phyloP scores from a whole-genome alignment of 2,888 invertebrate species.

The Augochlorella aurata region DNA sequence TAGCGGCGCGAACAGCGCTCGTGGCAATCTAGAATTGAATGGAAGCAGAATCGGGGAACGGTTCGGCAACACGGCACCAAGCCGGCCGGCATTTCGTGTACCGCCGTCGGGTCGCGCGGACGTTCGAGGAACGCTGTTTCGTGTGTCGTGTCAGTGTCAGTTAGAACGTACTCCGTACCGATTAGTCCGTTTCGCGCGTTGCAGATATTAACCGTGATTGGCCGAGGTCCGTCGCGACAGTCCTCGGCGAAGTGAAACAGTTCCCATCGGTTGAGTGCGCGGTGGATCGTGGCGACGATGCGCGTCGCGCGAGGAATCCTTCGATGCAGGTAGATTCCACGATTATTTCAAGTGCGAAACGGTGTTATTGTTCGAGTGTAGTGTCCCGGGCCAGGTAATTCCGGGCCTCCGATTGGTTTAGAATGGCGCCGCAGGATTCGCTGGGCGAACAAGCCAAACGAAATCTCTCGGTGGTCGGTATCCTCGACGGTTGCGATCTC shows the following conservation, averaged over 20 bases:
- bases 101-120: slow-evolving; percentile 76
- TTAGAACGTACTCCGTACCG: neutral
- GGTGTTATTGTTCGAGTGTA: slow-evolving; percentile 33
- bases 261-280: neutral
- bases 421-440: slow-evolving; percentile 20
- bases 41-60: slow-evolving; percentile 60
- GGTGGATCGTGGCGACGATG: neutral
- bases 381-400: neutral
- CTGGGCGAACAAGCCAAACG: neutral
- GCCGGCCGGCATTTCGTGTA: slow-evolving; percentile 78
- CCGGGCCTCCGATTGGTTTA: neutral
- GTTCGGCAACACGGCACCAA: slow-evolving; percentile 58
- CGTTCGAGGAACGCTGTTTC: slow-evolving; percentile 37
- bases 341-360: slow-evolving; percentile 13
- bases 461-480: slow-evolving; percentile 9
- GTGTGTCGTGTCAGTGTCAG: slow-evolving; percentile 6
- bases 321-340: neutral
- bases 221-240: neutral
- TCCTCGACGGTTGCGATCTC: slow-evolving; percentile 5
- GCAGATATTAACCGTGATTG: neutral
- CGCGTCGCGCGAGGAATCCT: neutral
- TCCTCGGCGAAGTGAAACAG: neutral
- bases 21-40: slow-evolving; percentile 66
- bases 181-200: neutral
- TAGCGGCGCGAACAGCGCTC: slow-evolving; percentile 47